Percentiles rank a stretch among this genome's conserved stretches.
Conservation (phyloP, 2,113 vertebrate species). For the Monopterus albus region DNA sequence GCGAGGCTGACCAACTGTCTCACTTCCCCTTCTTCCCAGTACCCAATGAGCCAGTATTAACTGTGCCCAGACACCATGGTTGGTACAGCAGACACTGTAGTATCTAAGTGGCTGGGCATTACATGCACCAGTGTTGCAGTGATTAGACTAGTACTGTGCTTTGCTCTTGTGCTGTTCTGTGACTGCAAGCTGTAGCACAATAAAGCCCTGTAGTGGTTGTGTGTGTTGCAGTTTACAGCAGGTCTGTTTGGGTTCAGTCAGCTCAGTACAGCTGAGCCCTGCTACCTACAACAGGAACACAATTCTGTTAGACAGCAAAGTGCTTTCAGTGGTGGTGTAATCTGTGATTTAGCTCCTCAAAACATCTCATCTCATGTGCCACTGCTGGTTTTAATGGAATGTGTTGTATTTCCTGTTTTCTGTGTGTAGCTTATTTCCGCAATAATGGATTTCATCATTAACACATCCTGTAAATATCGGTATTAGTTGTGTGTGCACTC, state of each 20-base stretch:
- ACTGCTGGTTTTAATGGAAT: neutral
- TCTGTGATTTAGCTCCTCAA: conserved; percentile 47
- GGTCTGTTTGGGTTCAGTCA: conserved; percentile 26
- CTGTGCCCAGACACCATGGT: conserved; percentile 90
- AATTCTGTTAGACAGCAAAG: conserved; percentile 49
- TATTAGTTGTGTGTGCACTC: neutral
- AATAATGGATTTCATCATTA: neutral
- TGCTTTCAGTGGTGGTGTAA: conserved; percentile 42
- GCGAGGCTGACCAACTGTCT: conserved; percentile 87
- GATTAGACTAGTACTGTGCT: conserved; percentile 54
- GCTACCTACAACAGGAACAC: conserved; percentile 25
- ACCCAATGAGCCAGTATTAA: conserved; percentile 85
- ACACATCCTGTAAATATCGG: neutral
- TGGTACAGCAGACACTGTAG: conserved; percentile 80
- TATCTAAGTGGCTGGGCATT: conserved; percentile 7
- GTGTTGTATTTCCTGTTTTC: neutral
- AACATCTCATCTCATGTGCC: neutral
- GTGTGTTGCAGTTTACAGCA: conserved; percentile 44
- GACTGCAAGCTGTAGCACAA: conserved; percentile 26
- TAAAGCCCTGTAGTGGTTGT: conserved; percentile 30
- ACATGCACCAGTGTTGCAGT: conserved; percentile 44
- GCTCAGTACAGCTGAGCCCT: conserved; percentile 23
- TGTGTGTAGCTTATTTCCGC: neutral
- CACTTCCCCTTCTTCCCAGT: conserved; percentile 90
- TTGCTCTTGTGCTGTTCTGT: conserved; percentile 41